phyloP scores from a whole-genome alignment of 2,888 invertebrate species.

The Gisinianus flammeolus region DNA sequence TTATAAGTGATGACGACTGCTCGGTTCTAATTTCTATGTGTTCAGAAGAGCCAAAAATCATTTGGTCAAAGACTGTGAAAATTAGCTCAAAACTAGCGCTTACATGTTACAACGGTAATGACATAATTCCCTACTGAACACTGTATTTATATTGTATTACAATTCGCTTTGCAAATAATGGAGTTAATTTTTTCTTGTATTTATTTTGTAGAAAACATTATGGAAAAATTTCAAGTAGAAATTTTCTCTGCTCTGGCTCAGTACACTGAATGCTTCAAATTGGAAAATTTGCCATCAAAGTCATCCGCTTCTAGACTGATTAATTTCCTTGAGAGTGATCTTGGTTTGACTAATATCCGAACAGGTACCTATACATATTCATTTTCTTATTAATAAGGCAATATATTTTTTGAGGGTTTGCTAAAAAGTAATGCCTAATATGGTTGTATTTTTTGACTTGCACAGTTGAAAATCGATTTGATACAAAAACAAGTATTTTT shows the following conservation, averaged over 20 bases:
- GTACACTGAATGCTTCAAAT: conserved; percentile 22
- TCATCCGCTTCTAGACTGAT: conserved; percentile 8
- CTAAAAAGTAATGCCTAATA: not conserved
- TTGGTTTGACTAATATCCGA: conserved; percentile 30
- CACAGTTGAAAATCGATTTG: conserved; percentile 38
- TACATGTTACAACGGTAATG: not conserved
- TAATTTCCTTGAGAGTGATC: conserved; percentile 24
- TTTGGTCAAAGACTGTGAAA: not conserved
- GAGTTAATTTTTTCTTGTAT: conserved; percentile 15
- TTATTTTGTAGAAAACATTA: conserved; percentile 24
- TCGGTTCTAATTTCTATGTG: not conserved
- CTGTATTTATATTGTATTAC: not conserved
- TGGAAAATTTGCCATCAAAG: conserved; percentile 26
- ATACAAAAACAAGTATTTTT: conserved; percentile 38
- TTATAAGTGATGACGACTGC: not conserved
- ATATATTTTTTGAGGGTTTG: not conserved
- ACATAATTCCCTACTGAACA: not conserved
- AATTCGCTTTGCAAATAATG: too few species aligned
- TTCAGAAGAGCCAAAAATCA: not conserved
- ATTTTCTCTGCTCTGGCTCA: conserved; percentile 37
- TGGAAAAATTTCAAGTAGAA: conserved; percentile 32
- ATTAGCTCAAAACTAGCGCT: not conserved
- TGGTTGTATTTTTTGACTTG: not conserved
- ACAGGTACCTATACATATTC: conserved; percentile 3
- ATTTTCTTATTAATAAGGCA: not conserved